phyloP scores from a whole-genome alignment of 1,140 invertebrate genomes.

The Drosophila oshimai region DNA sequence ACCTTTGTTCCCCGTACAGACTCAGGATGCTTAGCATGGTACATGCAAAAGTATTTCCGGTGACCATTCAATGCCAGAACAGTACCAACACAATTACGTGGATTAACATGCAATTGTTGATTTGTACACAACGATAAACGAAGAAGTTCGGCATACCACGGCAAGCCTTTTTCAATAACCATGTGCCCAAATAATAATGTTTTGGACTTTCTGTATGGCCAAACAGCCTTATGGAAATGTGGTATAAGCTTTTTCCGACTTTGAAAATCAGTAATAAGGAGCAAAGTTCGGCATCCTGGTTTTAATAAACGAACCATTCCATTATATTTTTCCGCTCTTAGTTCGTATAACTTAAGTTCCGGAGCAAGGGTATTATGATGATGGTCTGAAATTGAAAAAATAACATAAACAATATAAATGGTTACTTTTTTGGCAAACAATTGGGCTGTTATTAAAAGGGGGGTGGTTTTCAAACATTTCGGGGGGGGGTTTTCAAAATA shows the following conservation, averaged over 20 bases:
- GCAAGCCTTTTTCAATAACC: constrained; percentile 94
- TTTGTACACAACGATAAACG: constrained; percentile 92
- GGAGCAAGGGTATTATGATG: constrained; percentile 49
- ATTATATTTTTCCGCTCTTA: constrained; percentile 97
- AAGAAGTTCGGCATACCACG: constrained; percentile 96
- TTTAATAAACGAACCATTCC: constrained; percentile 96
- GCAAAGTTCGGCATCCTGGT: constrained; percentile 96
- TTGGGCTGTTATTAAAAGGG: too few species aligned
- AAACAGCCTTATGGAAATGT: constrained; percentile 95
- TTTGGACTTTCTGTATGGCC: constrained; percentile 98
- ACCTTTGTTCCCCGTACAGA: constrained; percentile 85
- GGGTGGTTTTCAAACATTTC: too few species aligned
- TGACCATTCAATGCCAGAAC: constrained; percentile 97
- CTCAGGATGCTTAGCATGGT: constrained; percentile 95
- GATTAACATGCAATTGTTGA: constrained; percentile 94
- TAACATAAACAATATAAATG: neutral
- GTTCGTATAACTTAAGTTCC: constrained; percentile 93
- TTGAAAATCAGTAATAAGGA: constrained; percentile 94
- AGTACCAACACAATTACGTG: constrained; percentile 98
- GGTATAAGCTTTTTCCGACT: constrained; percentile 93
- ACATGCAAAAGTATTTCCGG: constrained; percentile 98
- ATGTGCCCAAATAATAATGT: constrained; percentile 97
- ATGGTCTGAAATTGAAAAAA: constrained; percentile 1
- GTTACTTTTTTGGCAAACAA: neutral
- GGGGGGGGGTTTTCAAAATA: too few species aligned